These are phyloP conservation scores for Brienomyrus longianalis DNA, from an alignment of 2,113 vertebrate species.

Conservation along the genomic window DNA sequence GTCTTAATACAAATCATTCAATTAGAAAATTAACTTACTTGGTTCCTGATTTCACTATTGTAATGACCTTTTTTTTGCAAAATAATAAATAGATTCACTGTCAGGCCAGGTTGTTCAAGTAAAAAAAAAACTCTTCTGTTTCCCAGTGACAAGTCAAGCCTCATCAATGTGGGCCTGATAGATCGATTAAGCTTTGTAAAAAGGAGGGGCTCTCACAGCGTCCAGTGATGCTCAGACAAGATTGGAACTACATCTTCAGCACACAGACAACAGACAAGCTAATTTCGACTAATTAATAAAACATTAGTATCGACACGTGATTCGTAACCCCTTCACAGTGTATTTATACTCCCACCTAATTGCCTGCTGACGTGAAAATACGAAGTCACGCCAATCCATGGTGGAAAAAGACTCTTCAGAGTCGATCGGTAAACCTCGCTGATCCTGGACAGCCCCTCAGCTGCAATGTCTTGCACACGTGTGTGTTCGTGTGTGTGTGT, in stretches of 20 bases:
- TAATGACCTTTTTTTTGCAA: neutral
- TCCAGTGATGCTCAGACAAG: neutral
- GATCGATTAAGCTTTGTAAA: neutral
- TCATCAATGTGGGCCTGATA: neutral
- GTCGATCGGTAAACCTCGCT: neutral
- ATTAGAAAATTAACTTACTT: neutral
- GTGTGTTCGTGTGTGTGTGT: too few species aligned
- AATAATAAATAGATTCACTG: neutral
- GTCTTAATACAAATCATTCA: neutral
- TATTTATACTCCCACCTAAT: neutral
- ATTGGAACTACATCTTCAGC: neutral
- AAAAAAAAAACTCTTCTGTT: neutral
- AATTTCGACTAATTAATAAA: neutral
- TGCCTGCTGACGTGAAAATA: neutral
- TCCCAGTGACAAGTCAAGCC: neutral
- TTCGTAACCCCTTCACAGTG: neutral
- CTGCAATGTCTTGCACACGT: neutral
- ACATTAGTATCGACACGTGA: neutral
- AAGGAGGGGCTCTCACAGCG: neutral
- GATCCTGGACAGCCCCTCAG: neutral
- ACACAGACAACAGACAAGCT: neutral
- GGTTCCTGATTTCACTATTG: neutral
- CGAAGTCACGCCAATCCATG: neutral
- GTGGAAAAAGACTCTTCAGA: neutral
- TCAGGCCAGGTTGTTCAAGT: neutral